Conservation (phyloP, 1,140 invertebrate genomes). For the Drosophila simulans region DNA sequence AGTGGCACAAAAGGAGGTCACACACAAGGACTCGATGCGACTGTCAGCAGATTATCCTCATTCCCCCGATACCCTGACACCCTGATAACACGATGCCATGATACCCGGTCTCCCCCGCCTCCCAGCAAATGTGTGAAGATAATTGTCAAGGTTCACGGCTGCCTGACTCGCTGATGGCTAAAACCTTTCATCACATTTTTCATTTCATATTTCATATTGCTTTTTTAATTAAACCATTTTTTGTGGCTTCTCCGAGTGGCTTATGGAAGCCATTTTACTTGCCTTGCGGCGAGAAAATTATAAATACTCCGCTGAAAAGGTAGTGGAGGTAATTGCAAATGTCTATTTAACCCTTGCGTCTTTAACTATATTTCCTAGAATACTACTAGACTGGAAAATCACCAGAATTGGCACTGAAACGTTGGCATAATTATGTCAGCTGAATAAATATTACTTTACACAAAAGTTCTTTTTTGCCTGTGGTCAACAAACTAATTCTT, state of each 20-base stretch:
- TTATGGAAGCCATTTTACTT: conserved; percentile 51
- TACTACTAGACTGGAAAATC: background rate
- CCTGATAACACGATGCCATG: background rate
- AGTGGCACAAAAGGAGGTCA: conserved; percentile 31
- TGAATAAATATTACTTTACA: conserved; percentile 8
- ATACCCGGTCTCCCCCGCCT: conserved; percentile 9
- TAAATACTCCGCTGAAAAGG: background rate
- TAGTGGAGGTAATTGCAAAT: conserved; percentile 5
- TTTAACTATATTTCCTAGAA: background rate
- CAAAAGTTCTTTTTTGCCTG: conserved; percentile 1
- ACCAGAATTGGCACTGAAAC: background rate
- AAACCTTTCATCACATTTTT: conserved; percentile 64
- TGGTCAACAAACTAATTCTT: background rate
- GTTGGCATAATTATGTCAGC: background rate
- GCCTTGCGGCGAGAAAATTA: conserved; percentile 3
- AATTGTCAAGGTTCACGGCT: conserved; percentile 69
- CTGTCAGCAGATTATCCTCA: conserved; percentile 64
- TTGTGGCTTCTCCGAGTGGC: conserved; percentile 53
- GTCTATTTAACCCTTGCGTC: conserved; percentile 22
- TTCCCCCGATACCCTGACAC: conserved; percentile 17
- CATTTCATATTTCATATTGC: conserved; percentile 47
- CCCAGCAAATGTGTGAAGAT: conserved; percentile 61
- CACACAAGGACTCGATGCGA: conserved; percentile 47
- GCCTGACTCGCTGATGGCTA: conserved; percentile 43
- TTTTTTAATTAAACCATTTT: conserved; percentile 65